These are phyloP conservation scores for Salpingus planirostris DNA, from an alignment of 2,888 invertebrate genomes.

Conservation along the genomic window DNA sequence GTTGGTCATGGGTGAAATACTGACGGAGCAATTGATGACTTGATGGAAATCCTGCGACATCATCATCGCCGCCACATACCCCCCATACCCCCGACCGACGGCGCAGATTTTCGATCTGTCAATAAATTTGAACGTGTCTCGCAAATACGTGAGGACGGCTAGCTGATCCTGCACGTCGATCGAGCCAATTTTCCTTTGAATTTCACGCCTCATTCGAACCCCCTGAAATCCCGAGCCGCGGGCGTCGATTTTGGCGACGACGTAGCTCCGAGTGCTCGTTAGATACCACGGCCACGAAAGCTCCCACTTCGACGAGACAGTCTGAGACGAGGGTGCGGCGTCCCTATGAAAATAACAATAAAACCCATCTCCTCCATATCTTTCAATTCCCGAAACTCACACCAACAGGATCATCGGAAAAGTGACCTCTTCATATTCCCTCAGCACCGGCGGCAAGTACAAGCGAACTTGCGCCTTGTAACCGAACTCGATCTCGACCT, in stretches of 20 bases:
- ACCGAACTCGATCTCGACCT: conserved; percentile 56
- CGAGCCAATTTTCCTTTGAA: conserved; percentile 58
- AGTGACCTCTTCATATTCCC: conserved; percentile 73
- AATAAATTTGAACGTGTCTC: conserved; percentile 72
- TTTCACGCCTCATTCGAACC: conserved; percentile 60
- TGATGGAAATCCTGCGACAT: conserved; percentile 67
- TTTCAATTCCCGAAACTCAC: conserved; percentile 41
- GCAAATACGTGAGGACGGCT: conserved; percentile 56
- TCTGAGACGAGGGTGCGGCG: conserved; percentile 73
- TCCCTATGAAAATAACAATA: conserved; percentile 45
- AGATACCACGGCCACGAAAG: conserved; percentile 81
- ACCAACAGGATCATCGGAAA: conserved; percentile 75
- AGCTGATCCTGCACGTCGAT: conserved; percentile 59
- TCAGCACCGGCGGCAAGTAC: conserved; percentile 71
- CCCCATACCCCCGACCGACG: conserved; percentile 86
- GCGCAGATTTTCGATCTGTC: conserved; percentile 73
- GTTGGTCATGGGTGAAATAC: conserved; percentile 80
- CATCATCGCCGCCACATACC: conserved; percentile 73
- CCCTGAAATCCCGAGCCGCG: conserved; percentile 81
- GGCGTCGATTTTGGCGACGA: conserved; percentile 84
- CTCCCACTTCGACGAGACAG: conserved; percentile 72
- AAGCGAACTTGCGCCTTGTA: conserved; percentile 68
- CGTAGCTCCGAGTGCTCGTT: conserved; percentile 70
- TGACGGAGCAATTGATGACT: conserved; percentile 75
- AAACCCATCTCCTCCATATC: not conserved